These are phyloP conservation scores for Ataeniobius toweri DNA, from an alignment of 2,797 vertebrate species.

Conservation along the genomic window DNA sequence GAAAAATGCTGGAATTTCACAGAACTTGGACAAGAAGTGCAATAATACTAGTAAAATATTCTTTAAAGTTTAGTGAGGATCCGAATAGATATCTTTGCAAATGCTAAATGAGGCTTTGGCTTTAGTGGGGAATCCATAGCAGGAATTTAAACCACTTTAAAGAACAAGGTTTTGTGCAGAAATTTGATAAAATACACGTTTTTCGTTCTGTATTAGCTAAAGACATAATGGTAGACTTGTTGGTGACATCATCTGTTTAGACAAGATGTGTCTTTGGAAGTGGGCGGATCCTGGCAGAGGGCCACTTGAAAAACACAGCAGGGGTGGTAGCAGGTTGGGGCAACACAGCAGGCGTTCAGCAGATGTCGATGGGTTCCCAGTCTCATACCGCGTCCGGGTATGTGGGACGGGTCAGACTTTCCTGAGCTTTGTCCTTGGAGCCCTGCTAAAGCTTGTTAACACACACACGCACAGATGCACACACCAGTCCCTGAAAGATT, in stretches of 20 bases:
- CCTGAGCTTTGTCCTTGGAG: conserved; percentile 41
- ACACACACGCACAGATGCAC: conserved; percentile 26
- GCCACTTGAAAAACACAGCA: conserved; percentile 42
- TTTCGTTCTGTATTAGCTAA: not conserved
- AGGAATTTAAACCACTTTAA: not conserved
- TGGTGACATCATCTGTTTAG: conserved; percentile 25
- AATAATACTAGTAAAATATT: not conserved
- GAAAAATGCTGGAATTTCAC: not conserved
- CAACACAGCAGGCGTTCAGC: conserved; percentile 49
- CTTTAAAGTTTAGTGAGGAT: not conserved
- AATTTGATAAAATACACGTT: not conserved
- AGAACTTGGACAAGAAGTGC: not conserved
- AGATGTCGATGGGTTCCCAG: conserved; percentile 45
- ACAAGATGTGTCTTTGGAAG: not conserved
- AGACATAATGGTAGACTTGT: not conserved
- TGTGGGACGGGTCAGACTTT: conserved; percentile 45
- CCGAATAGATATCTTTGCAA: not conserved
- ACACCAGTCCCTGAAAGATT: conserved; percentile 56
- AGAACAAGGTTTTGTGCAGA: not conserved
- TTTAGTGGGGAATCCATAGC: not conserved
- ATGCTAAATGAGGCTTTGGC: not conserved
- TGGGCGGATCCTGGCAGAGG: conserved; percentile 39
- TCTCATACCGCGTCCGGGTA: conserved; percentile 28
- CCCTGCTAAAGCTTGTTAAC: conserved; percentile 40
- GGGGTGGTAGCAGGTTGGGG: conserved; percentile 43